Evolutionary conservation across 1,140 invertebrate genomes (phyloP).

Genomic region (Psix sp.): DNA sequence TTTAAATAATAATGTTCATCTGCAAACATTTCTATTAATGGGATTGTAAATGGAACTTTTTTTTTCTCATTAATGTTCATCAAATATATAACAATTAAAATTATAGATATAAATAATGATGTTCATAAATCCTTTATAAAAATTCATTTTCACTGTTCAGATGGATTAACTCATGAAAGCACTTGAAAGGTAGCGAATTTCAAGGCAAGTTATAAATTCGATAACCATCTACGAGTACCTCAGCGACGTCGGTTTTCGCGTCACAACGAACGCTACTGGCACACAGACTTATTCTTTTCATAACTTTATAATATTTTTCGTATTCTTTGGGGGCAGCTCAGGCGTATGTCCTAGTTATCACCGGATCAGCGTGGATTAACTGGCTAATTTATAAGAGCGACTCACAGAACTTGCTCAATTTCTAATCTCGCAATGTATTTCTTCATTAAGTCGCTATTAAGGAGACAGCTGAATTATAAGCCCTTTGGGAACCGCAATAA

Average conservation of each 20-base stretch:
- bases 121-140: constrained; percentile 57
- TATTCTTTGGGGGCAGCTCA: constrained; percentile 34
- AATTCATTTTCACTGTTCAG: constrained; percentile 54
- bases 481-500: constrained; percentile 38
- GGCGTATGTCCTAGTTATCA: constrained; percentile 71
- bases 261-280: constrained; percentile 18
- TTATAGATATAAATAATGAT: constrained; percentile 52
- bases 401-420: constrained; percentile 61
- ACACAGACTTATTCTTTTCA: constrained; percentile 68
- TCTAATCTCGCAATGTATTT: constrained; percentile 64
- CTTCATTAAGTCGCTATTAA: constrained; percentile 53
- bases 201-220: constrained; percentile 65
- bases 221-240: constrained; percentile 45
- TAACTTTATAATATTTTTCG: constrained; percentile 63
- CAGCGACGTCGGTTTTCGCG: constrained; percentile 19
- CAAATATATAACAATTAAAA: no score
- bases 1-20: no score
- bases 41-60: no score
- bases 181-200: constrained; percentile 50
- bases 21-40: no score
- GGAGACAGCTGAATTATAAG: constrained; percentile 48
- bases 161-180: constrained; percentile 56
- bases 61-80: no score
- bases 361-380: constrained; percentile 71
- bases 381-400: constrained; percentile 68